A percentile compares a stretch with the other conserved stretches of the same genome.
These are phyloP conservation scores for Hanleya hanleyi DNA, from an alignment of 2,888 invertebrate species.

Conservation along the genomic window DNA sequence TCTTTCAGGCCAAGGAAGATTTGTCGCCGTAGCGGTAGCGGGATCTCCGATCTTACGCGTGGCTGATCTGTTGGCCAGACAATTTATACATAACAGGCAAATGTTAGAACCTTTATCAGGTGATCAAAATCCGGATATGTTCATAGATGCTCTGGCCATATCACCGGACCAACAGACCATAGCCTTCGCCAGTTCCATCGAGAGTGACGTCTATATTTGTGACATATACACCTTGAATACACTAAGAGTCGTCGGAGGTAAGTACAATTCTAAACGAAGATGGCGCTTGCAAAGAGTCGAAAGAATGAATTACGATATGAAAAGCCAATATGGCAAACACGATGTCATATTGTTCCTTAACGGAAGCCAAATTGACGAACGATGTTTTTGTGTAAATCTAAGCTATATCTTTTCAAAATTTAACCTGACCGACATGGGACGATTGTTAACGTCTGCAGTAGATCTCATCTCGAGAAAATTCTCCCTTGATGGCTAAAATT, in stretches of 20 bases:
- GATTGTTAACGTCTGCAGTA: too few species aligned
- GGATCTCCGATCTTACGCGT: not conserved
- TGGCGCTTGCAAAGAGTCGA: not conserved
- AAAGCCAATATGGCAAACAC: too few species aligned
- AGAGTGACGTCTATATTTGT: constrained; percentile 4
- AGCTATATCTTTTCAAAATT: too few species aligned
- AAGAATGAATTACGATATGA: too few species aligned
- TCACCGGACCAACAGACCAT: not conserved
- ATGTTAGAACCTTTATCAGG: not conserved
- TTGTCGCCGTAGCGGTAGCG: not conserved
- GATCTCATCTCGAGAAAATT: too few species aligned
- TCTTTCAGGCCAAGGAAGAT: not conserved
- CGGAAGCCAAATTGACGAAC: too few species aligned
- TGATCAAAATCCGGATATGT: not conserved
- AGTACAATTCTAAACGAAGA: too few species aligned
- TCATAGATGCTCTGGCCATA: not conserved
- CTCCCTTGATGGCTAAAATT: not conserved
- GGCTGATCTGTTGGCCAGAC: not conserved
- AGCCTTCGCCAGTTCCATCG: not conserved
- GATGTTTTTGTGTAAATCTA: too few species aligned
- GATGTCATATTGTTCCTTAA: too few species aligned
- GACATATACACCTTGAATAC: not conserved
- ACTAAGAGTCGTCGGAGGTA: not conserved
- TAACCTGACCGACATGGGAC: too few species aligned
- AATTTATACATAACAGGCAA: not conserved